phyloP scores from a whole-genome alignment of 2,888 invertebrate genomes.

The Chirona hameri region DNA sequence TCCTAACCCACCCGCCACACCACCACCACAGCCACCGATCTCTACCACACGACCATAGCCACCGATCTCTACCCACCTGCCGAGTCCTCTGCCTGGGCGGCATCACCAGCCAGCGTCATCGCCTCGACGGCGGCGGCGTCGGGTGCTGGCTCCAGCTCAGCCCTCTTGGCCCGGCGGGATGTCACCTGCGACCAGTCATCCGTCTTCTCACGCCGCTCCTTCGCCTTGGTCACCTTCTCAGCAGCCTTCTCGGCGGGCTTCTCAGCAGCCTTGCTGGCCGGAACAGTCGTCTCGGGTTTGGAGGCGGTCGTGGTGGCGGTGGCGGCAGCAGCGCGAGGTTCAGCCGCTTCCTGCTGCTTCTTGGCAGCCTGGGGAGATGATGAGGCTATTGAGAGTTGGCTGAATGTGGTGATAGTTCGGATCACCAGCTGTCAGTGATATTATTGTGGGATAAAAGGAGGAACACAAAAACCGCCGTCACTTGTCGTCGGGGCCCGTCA shows the following conservation, averaged over 20 bases:
- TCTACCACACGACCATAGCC: not conserved
- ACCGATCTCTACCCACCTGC: not conserved
- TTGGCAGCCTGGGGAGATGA: not conserved
- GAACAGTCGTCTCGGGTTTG: not conserved
- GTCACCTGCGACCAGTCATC: constrained; percentile 2
- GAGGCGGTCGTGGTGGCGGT: too few relatives aligned
- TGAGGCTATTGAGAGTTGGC: too few relatives aligned
- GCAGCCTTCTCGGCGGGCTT: not conserved
- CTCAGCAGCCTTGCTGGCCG: not conserved
- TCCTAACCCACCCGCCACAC: too few relatives aligned
- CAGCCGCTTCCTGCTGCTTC: not conserved
- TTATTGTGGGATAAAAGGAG: too few relatives aligned
- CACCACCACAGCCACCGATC: not conserved
- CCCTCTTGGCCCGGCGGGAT: too few relatives aligned
- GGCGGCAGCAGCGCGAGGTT: not conserved
- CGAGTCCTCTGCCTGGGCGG: not conserved
- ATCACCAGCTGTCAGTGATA: too few relatives aligned
- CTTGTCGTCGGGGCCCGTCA: too few relatives aligned
- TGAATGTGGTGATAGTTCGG: too few relatives aligned
- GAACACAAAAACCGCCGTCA: too few relatives aligned
- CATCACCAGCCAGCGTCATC: not conserved
- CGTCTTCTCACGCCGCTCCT: not conserved
- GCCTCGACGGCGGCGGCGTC: not conserved
- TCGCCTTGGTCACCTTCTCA: too few relatives aligned
- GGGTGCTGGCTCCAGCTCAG: not conserved